Percentiles rank a stretch among this genome's conserved stretches.
These are phyloP conservation scores for Clarias fuscus DNA, from an alignment of 2,797 vertebrate species.

Conservation along the genomic window DNA sequence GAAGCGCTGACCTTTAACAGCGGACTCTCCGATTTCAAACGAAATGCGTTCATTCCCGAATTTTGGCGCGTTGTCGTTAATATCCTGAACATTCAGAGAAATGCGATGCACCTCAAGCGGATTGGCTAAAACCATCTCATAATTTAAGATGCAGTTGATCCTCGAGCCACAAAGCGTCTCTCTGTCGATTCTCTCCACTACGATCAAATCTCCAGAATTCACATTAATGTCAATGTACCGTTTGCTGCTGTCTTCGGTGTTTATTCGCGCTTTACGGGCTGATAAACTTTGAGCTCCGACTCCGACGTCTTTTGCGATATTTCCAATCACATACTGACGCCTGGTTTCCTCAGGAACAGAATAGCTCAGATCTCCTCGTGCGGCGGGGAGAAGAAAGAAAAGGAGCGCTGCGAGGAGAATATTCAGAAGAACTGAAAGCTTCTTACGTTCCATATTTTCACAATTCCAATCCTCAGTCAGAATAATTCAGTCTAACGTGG, in stretches of 20 bases:
- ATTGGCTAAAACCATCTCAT: conserved; percentile 51
- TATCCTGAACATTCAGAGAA: conserved; percentile 49
- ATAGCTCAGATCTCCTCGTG: conserved; percentile 51
- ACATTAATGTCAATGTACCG: conserved; percentile 63
- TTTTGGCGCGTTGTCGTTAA: conserved; percentile 58
- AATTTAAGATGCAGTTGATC: conserved; percentile 35
- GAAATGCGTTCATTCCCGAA: conserved; percentile 45
- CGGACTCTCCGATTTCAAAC: no score
- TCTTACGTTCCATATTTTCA: not conserved
- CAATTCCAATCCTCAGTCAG: not conserved
- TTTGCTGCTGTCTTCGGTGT: conserved; percentile 32
- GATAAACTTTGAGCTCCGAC: conserved; percentile 24
- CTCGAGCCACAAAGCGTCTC: conserved; percentile 52
- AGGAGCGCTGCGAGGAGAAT: conserved; percentile 7
- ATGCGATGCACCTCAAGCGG: conserved; percentile 56
- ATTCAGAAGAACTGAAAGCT: not conserved
- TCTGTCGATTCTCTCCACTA: conserved; percentile 54
- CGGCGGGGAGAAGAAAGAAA: not conserved
- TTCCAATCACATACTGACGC: conserved; percentile 46
- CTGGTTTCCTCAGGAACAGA: conserved; percentile 53
- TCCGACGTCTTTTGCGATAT: conserved; percentile 48
- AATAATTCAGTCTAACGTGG: not conserved
- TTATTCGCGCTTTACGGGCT: conserved; percentile 53
- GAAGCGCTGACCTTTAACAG: no score
- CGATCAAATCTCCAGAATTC: conserved; percentile 61